Conservation (phyloP, 2,113 vertebrate species). For the Pleuronectes platessa region DNA sequence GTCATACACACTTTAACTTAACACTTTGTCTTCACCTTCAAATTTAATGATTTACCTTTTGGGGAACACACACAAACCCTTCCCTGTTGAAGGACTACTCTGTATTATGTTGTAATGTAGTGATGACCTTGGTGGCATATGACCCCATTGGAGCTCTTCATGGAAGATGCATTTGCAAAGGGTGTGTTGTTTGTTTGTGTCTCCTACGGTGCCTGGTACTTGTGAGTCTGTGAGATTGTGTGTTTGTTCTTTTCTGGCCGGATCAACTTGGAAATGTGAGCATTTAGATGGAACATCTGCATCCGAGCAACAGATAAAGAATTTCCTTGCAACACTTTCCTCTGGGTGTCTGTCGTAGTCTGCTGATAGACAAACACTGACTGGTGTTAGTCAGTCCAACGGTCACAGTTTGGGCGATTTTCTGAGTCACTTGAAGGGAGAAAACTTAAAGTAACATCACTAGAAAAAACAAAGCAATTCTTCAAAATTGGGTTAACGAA, state of each 20-base stretch:
- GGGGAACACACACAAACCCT: constrained; percentile 7
- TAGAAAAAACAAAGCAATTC: too few species aligned
- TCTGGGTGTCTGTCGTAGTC: neutral
- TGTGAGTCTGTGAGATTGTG: neutral
- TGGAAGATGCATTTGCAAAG: neutral
- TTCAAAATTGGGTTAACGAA: neutral
- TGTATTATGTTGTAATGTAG: constrained; percentile 17
- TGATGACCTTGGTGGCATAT: constrained; percentile 15
- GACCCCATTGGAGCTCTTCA: neutral
- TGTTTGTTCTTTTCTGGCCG: neutral
- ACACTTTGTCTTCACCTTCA: too few species aligned
- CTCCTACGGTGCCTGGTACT: neutral
- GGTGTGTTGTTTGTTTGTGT: constrained; percentile 9
- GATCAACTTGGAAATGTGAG: neutral
- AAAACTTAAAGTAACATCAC: neutral
- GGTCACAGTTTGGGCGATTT: constrained; percentile 26
- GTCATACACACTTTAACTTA: too few species aligned
- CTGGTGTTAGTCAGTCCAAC: neutral
- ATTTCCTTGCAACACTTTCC: neutral
- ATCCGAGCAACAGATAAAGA: neutral
- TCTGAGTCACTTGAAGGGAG: constrained; percentile 60
- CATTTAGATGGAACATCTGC: neutral
- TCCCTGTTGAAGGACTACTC: constrained; percentile 23
- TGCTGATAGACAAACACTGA: neutral
- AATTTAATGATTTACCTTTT: too few species aligned